Evolutionary conservation across 2,797 vertebrate genomes (phyloP), one percentile per base, ranked within the genome.

Genomic region (Cuculus canorus): DNA sequence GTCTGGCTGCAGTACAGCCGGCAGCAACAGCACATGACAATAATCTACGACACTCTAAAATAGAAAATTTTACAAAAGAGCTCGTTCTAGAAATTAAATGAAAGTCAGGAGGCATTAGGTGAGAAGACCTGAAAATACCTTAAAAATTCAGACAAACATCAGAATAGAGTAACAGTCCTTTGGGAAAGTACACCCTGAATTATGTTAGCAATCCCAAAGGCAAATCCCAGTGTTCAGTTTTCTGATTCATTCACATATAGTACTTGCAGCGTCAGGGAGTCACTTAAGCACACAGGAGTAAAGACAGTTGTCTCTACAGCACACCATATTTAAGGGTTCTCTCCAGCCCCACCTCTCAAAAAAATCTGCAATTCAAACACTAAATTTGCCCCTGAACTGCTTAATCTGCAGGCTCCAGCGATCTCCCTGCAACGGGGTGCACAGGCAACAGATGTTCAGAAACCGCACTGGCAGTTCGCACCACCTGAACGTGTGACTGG

Each of bases 291-390:
- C 56, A 37, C 52, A 32, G 43, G 7, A 92, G 30, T 25, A 50
- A 73, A 87, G 30, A n/a, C 35, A 54, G 37, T 19, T 41, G 22
- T 24, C 64, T 92, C 60, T 71, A 60, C 82, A 77, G 53, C 59
- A 11, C 35, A 43, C 72, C 89, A 43, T 16, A 80, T 12, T 72
- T 53, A 80, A 48, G 35, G 21, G 25, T 23, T 43, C 8, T 43
- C 30, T 23, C 30, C 53, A 12, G 53, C 32, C 27, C 47, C 23
- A 24, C 47, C 10, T 45, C 23, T 41, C 4, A 1, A 1, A 50
- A 86, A 79, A 69, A 92, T 93, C 91, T 93, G 86, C 95, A 94
- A 94, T 95, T 91, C 92, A 94, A 92, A 91, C 84, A 18, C 22
- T 33, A 16, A 63, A 86, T 83, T 91, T 95, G 72, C 65, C 91